A percentile compares a stretch with the other conserved stretches of the same genome.
Evolutionary conservation across 92 coral and sea anemone species (phyloP).

Genomic region (Ricordea florida): DNA sequence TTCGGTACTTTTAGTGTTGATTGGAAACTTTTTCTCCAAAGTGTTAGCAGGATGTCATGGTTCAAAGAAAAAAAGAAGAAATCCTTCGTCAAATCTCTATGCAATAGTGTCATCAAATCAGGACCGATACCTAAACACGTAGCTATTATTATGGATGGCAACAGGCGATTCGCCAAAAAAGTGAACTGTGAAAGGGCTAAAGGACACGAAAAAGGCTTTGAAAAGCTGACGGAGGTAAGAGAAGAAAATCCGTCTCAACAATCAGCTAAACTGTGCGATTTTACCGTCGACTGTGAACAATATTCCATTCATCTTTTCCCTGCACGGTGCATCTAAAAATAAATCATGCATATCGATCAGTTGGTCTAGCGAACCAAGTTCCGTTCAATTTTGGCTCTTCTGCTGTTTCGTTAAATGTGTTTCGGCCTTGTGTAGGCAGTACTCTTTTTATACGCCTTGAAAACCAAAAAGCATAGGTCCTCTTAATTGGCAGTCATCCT

Average conservation of each 20-base stretch:
- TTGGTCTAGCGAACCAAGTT: too few relatives aligned
- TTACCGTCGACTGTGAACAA: too few relatives aligned
- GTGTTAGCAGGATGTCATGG: slow-evolving; percentile 71
- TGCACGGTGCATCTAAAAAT: too few relatives aligned
- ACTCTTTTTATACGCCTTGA: too few relatives aligned
- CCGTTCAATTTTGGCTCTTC: too few relatives aligned
- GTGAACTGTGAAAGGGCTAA: slow-evolving; percentile 88
- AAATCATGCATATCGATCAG: too few relatives aligned
- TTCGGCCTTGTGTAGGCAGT: too few relatives aligned
- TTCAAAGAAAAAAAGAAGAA: slow-evolving; percentile 74
- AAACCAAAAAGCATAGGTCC: too few relatives aligned
- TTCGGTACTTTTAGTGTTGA: neutral
- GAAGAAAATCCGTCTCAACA: neutral
- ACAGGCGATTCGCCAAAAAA: slow-evolving; percentile 93
- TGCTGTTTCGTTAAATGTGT: too few relatives aligned
- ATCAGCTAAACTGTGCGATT: neutral
- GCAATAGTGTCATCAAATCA: slow-evolving; percentile 88
- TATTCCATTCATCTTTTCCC: too few relatives aligned
- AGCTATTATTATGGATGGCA: slow-evolving; percentile 98
- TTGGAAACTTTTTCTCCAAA: neutral
- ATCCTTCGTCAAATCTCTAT: slow-evolving; percentile 78
- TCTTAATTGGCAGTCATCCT: too few relatives aligned
- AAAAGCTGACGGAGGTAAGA: slow-evolving; percentile 92
- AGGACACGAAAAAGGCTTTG: slow-evolving; percentile 99
- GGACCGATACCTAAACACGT: slow-evolving; percentile 94